Conservation (phyloP, 2,113 vertebrate genomes). For the Oncorhynchus mykiss region DNA sequence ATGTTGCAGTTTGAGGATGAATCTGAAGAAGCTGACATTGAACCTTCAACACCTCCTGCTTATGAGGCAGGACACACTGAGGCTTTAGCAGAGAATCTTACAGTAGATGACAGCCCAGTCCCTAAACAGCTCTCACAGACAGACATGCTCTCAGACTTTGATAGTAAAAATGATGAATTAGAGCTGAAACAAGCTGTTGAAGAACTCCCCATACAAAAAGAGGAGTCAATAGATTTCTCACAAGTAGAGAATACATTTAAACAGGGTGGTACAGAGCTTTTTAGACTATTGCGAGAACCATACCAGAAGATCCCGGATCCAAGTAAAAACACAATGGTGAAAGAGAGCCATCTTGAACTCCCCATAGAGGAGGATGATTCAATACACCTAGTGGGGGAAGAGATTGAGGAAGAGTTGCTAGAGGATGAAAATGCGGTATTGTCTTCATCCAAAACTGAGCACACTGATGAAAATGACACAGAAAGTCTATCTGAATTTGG, state of each 20-base stretch:
- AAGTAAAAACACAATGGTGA: background rate
- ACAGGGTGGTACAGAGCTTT: constrained; percentile 4
- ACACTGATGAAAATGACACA: background rate
- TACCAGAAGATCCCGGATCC: background rate
- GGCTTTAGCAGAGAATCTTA: no score
- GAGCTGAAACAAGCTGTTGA: constrained; percentile 17
- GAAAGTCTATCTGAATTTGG: background rate
- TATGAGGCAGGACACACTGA: no score
- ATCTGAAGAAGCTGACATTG: background rate
- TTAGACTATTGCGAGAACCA: constrained; percentile 20
- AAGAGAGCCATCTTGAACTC: background rate
- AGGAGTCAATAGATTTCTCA: background rate
- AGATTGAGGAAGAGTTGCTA: constrained; percentile 74
- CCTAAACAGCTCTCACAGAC: no score
- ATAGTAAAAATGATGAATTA: constrained; percentile 6
- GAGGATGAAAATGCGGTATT: constrained; percentile 89
- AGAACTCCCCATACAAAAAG: background rate
- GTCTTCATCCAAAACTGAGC: constrained; percentile 15
- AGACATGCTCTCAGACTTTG: background rate
- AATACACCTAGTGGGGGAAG: constrained; percentile 1
- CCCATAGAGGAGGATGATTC: background rate
- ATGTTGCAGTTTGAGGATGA: constrained; percentile 10
- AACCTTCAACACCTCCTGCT: background rate
- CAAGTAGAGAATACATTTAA: constrained; percentile 21
- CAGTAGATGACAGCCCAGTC: no score